Conservation (phyloP, 2,113 vertebrate species). For the Apodemus sylvaticus region DNA sequence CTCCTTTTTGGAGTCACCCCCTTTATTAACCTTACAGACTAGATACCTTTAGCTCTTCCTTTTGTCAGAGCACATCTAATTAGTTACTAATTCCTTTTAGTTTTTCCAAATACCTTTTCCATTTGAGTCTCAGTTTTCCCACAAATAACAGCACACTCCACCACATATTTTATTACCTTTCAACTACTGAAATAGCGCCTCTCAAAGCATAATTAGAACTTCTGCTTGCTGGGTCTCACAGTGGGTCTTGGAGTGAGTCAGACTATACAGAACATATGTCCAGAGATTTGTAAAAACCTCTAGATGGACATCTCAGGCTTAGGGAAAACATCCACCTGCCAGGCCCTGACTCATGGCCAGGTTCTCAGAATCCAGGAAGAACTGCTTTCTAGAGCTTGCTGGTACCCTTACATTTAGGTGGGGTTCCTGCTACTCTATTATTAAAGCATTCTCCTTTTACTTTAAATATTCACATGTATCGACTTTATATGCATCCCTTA, state of each 20-base stretch:
- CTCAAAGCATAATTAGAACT: not conserved
- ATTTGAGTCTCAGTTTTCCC: not conserved
- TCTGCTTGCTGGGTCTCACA: not conserved
- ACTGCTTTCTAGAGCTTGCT: not conserved
- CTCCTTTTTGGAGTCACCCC: not conserved
- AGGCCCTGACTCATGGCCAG: not conserved
- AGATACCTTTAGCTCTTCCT: not conserved
- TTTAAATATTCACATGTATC: not conserved
- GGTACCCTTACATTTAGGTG: not conserved
- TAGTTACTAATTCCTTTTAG: not conserved
- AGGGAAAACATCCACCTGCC: not conserved
- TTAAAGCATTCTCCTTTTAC: not conserved
- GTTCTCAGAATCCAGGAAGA: constrained; percentile 24
- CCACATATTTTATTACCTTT: not conserved
- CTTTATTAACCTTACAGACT: not conserved
- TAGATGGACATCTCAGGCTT: not conserved
- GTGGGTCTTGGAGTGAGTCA: not conserved
- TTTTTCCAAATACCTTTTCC: constrained; percentile 24
- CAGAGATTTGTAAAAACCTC: not conserved
- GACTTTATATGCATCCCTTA: not conserved
- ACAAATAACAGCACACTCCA: not conserved
- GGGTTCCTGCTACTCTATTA: not conserved
- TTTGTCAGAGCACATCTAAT: not conserved
- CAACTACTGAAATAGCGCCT: not conserved
- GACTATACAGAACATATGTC: not conserved